Evolutionary conservation across 2,797 vertebrate genomes (phyloP).

Genomic region (Diceros bicornis): DNA sequence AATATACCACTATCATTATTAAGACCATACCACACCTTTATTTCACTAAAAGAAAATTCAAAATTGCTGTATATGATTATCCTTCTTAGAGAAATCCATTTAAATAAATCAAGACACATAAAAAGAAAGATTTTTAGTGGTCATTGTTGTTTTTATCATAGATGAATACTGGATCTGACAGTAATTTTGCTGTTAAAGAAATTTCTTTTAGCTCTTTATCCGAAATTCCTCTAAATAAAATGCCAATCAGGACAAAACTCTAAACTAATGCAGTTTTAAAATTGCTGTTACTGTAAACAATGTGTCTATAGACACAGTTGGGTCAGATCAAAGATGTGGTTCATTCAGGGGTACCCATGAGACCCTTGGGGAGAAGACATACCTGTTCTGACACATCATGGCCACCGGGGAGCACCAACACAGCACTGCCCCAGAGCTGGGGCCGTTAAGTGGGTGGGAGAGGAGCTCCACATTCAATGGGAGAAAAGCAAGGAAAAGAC

Average conservation of each 20-base stretch:
- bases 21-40: not conserved
- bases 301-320: not conserved
- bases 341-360: not conserved
- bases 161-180: not conserved
- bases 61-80: no score
- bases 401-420: not conserved
- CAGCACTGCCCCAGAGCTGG: not conserved
- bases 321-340: not conserved
- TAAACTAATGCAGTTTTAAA: not conserved
- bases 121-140: not conserved
- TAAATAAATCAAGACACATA: not conserved
- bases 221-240: not conserved
- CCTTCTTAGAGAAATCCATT: not conserved
- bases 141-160: not conserved
- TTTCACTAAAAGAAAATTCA: not conserved
- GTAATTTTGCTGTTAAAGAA: not conserved
- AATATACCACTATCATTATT: no score
- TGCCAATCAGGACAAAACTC: not conserved
- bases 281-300: not conserved
- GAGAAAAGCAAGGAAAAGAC: not conserved
- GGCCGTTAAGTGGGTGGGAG: not conserved
- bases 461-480: rapidly evolving
- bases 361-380: not conserved
- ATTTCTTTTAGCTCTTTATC: not conserved
- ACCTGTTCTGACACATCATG: not conserved